A percentile compares a stretch with the other conserved stretches of the same genome.
These are phyloP conservation scores for Dinothrombium tinctorium DNA, from an alignment of 1,140 invertebrate species.

Conservation along the genomic window DNA sequence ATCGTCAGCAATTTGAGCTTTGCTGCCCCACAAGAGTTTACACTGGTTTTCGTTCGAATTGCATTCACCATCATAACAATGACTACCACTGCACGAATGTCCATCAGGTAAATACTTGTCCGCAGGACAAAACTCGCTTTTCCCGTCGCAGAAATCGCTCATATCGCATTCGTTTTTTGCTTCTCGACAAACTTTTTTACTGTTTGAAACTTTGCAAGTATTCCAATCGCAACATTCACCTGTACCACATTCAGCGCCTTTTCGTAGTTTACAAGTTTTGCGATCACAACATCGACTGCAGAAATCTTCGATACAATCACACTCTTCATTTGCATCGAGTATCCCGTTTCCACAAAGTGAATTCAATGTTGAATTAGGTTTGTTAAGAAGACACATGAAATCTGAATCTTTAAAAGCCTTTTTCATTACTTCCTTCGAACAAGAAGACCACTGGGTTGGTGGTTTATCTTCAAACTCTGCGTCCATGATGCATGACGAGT, in stretches of 20 bases:
- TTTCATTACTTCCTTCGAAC: constrained; percentile 60
- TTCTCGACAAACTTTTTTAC: constrained; percentile 37
- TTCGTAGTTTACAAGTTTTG: constrained; percentile 25
- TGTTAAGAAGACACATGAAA: constrained; percentile 76
- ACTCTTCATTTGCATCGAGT: constrained; percentile 78
- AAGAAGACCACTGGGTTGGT: constrained; percentile 66
- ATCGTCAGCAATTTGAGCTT: constrained; percentile 53
- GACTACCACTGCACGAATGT: constrained; percentile 52
- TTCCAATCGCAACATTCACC: constrained; percentile 26
- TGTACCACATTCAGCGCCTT: constrained; percentile 23
- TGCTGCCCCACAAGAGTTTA: constrained; percentile 74
- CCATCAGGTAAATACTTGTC: constrained; percentile 65
- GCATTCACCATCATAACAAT: constrained; percentile 75
- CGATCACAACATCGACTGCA: constrained; percentile 88
- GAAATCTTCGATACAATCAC: constrained; percentile 62
- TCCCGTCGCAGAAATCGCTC: constrained; percentile 80
- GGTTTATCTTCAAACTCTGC: constrained; percentile 60
- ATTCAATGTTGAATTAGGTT: constrained; percentile 30
- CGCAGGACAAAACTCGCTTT: constrained; percentile 69
- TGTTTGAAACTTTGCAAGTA: constrained; percentile 18
- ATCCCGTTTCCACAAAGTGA: constrained; percentile 91
- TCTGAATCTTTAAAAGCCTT: constrained; percentile 81
- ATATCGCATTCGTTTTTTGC: constrained; percentile 73
- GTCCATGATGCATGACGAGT: constrained; percentile 82
- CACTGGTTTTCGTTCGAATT: constrained; percentile 78